Conservation (phyloP, 2,113 vertebrate species). For the Leptobrachium ailaonicum region DNA sequence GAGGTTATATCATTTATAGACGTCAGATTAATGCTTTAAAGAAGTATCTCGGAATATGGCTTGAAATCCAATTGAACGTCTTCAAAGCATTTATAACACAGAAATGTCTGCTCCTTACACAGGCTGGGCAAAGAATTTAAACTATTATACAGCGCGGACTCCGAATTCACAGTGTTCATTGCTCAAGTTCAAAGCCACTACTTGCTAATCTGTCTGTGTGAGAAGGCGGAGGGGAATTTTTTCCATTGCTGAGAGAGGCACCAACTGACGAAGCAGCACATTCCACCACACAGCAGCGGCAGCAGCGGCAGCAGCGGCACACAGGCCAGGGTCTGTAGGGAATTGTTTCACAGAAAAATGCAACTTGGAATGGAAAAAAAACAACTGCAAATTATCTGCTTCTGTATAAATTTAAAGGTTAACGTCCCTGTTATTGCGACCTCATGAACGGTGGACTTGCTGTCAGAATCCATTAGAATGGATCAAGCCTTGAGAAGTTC, state of each 20-base stretch:
- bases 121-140: slow-evolving; percentile 16
- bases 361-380: neutral
- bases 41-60: too few species aligned
- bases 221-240: slow-evolving; percentile 1
- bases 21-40: too few species aligned
- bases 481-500: too few species aligned
- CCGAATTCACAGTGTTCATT: slow-evolving; percentile 23
- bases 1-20: too few species aligned
- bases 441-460: too few species aligned
- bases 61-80: neutral
- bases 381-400: too few species aligned
- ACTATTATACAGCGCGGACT: slow-evolving; percentile 9
- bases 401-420: too few species aligned
- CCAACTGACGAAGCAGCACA: slow-evolving; percentile 2
- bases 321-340: neutral
- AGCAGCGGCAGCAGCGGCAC: neutral
- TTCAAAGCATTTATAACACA: neutral
- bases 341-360: neutral
- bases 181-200: slow-evolving; percentile 34
- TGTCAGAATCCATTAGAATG: too few species aligned
- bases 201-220: slow-evolving; percentile 21
- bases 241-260: slow-evolving; percentile 11
- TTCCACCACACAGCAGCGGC: neutral
- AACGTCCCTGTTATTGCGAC: too few species aligned
- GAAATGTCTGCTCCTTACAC: neutral